phyloP scores from a whole-genome alignment of 2,113 vertebrate species.

The Cricetomys ansorgei region DNA sequence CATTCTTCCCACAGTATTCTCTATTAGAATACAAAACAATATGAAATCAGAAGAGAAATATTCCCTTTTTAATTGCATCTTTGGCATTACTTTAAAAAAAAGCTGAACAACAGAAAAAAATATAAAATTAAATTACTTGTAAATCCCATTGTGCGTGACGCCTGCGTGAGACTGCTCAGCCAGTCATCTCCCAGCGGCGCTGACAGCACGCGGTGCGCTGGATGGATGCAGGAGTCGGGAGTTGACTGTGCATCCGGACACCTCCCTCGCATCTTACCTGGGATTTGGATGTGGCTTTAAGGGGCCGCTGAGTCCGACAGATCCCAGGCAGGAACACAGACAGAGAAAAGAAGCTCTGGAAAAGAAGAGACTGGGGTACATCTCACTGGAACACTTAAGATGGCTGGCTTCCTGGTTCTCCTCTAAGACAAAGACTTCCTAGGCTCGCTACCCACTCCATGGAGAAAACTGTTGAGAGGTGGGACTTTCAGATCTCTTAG shows the following conservation, averaged over 20 bases:
- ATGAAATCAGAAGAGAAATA: background rate
- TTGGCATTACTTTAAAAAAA: background rate
- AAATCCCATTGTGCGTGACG: background rate
- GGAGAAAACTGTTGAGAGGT: background rate
- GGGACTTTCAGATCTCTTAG: background rate
- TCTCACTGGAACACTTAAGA: background rate
- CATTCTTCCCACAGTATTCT: background rate
- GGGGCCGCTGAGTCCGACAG: background rate
- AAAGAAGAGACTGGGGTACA: background rate
- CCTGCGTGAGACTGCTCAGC: background rate
- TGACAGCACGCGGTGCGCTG: background rate
- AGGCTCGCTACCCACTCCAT: background rate
- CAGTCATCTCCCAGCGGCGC: background rate
- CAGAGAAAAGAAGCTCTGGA: background rate
- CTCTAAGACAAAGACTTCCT: background rate
- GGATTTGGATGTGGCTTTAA: background rate
- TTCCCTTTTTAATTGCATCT: background rate
- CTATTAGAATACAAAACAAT: conserved; percentile 4
- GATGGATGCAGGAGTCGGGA: background rate
- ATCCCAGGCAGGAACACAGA: background rate
- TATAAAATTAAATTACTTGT: background rate
- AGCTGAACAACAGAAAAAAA: background rate
- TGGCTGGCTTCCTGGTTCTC: background rate
- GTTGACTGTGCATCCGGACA: background rate
- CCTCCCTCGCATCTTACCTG: background rate